Base-by-base conservation (phyloP, 2,888 invertebrate genomes). In the Parthenolecanium corni region DNA sequence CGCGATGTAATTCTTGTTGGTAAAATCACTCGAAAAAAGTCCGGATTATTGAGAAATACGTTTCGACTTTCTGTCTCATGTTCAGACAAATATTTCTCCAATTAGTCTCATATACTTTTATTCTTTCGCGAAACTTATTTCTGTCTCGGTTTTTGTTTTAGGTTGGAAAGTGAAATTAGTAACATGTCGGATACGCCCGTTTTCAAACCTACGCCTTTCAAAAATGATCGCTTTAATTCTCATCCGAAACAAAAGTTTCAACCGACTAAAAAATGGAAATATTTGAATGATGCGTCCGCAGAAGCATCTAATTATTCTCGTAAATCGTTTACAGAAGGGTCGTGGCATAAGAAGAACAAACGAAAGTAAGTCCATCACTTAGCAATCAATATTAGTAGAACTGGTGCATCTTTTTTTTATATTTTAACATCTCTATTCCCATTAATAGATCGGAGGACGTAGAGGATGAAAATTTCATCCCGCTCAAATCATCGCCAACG, bases 81-180 rank as follows among this genome's bases (percentile, higher is more conserved):
- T n/a, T n/a, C n/a, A n/a, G n/a, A n/a, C n/a, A n/a, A n/a, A n/a
- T n/a, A n/a, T n/a, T n/a, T n/a, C n/a, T n/a, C n/a, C n/a, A n/a
- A n/a, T n/a, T n/a, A n/a, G n/a, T n/a, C n/a, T n/a, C n/a, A n/a
- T n/a, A n/a, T n/a, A n/a, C n/a, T n/a, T n/a, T n/a, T n/a, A n/a
- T n/a, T n/a, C n/a, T n/a, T n/a, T n/a, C n/a, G n/a, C n/a, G n/a
- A 47, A 20, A 47, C 12, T 5, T 20, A 18, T 47, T 3, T 47
- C 20, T 47, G 3, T 21, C 3, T 20, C 9, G 12, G 4, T 21
- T 47, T 21, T 42, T 49, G 12, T 25, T 51, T 36, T 42, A 67
- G 67, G 57, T 62, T 67, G 38, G 62, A 65, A 46, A 67, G 66
- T 56, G 67, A 67, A 64, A 65, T 65, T 57, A 64, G 62, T 44